phyloP scores from a whole-genome alignment of 1,140 invertebrate species.

The Battus philenor region DNA sequence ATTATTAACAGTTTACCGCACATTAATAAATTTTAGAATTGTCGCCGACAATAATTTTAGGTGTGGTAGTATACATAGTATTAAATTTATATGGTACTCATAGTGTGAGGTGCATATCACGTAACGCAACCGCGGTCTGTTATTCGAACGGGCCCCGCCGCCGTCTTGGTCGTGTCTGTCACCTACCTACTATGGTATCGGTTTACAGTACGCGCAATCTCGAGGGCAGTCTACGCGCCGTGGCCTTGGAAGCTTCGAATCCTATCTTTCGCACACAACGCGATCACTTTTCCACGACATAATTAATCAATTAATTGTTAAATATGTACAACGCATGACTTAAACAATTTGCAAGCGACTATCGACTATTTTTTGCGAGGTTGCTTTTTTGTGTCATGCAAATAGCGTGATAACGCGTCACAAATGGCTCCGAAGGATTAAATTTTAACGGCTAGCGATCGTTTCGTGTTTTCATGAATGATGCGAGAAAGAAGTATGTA shows the following conservation, averaged over 20 bases:
- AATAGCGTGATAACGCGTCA: neutral
- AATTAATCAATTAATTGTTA: neutral
- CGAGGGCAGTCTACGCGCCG: slow-evolving; percentile 19
- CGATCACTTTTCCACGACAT: neutral
- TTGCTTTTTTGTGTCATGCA: neutral
- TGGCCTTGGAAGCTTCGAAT: slow-evolving; percentile 22
- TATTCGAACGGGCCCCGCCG: slow-evolving; percentile 31
- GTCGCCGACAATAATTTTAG: neutral
- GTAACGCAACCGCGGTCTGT: slow-evolving; percentile 34
- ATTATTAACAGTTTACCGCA: neutral
- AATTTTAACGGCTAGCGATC: neutral
- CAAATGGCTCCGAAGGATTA: neutral
- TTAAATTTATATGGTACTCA: no score
- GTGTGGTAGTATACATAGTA: no score
- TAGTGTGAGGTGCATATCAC: slow-evolving; percentile 23
- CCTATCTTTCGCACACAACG: neutral
- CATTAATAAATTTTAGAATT: neutral
- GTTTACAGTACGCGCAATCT: slow-evolving; percentile 26
- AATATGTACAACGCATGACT: neutral
- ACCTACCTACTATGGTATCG: slow-evolving; percentile 31
- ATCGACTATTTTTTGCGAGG: neutral
- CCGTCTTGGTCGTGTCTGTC: slow-evolving; percentile 43
- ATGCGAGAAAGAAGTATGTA: slow-evolving; percentile 27
- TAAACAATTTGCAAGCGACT: neutral
- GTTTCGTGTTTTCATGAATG: slow-evolving; percentile 18